Percentiles rank a stretch among this genome's conserved stretches.
Conservation (phyloP, 2,113 vertebrate genomes). For the Rhagologus leucostigma region DNA sequence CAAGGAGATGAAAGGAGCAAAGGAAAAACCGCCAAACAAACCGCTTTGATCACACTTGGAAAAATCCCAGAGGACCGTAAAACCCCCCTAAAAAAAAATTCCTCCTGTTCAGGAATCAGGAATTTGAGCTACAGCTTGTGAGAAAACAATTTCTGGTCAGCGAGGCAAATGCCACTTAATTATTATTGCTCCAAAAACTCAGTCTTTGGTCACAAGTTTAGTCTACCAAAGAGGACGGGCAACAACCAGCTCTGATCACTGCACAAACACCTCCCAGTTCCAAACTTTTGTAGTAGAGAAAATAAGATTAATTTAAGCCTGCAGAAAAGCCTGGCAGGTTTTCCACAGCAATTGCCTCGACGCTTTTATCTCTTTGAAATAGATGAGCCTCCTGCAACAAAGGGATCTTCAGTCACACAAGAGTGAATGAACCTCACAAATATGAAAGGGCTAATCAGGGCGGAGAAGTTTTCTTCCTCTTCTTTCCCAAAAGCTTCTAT, state of each 20-base stretch:
- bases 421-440: neutral
- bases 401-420: neutral
- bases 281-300: neutral
- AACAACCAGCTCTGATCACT: neutral
- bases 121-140: neutral
- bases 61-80: neutral
- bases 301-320: constrained; percentile 39
- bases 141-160: neutral
- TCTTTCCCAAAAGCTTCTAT: neutral
- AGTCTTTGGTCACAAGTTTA: neutral
- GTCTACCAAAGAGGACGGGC: neutral
- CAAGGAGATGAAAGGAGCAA: neutral
- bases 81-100: neutral
- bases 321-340: constrained; percentile 24
- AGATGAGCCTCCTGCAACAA: constrained; percentile 15
- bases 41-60: constrained; percentile 36
- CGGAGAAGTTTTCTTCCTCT: neutral
- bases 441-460: neutral
- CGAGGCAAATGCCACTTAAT: neutral
- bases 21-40: neutral
- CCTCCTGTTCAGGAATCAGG: neutral
- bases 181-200: neutral
- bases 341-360: neutral
- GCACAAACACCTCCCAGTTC: neutral
- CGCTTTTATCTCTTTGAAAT: constrained; percentile 39